These are phyloP conservation scores for Enteromius radiatus DNA, from an alignment of 2,797 vertebrate species.

Conservation along the genomic window DNA sequence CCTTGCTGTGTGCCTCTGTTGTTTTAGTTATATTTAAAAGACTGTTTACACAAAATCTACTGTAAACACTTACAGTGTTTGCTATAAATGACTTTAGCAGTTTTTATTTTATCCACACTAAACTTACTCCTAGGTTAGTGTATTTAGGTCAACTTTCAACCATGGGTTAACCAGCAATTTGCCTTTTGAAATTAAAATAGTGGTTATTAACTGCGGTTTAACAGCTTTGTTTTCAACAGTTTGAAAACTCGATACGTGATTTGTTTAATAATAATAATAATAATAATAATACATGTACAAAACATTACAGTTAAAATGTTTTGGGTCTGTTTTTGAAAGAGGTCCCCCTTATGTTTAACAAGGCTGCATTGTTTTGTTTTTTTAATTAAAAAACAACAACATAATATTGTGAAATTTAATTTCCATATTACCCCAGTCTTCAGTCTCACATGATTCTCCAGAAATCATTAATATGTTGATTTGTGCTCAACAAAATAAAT, in stretches of 20 bases:
- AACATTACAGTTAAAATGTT: neutral
- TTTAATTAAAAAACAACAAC: too few species aligned
- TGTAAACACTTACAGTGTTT: neutral
- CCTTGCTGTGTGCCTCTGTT: neutral
- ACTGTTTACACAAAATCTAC: constrained; percentile 8
- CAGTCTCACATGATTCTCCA: neutral
- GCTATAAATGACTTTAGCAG: neutral
- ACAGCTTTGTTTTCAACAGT: neutral
- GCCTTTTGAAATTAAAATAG: neutral
- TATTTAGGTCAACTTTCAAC: neutral
- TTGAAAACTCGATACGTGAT: neutral
- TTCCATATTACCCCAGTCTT: neutral
- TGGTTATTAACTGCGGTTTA: neutral
- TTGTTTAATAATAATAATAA: neutral
- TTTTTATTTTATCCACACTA: neutral
- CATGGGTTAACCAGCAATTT: neutral
- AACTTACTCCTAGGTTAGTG: neutral
- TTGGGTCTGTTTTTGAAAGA: neutral
- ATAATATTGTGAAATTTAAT: neutral
- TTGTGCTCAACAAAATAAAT: neutral
- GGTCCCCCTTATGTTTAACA: neutral
- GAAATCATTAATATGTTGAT: neutral
- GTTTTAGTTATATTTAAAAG: neutral
- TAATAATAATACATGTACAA: neutral
- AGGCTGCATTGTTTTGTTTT: neutral